Evolutionary conservation across 2,113 vertebrate genomes (phyloP), one percentile per base, ranked within the genome.

Genomic region (Fregetta grallaria): DNA sequence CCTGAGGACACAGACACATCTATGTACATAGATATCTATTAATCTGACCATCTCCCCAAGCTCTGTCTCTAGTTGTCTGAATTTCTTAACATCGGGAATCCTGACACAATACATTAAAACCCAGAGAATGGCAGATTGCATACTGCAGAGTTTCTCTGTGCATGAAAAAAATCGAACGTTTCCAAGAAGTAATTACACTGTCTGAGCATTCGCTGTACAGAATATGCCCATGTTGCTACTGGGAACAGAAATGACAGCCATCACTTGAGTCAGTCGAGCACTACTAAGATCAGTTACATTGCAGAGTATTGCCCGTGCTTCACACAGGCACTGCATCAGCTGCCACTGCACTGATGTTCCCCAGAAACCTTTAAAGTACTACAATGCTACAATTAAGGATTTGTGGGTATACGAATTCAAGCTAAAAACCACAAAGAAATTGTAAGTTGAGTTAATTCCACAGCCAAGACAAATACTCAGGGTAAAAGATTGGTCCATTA

Each of bases 191-290:
- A 91, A 71, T 91, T 77, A 71, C 59, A 44, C 44, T 65, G 44
- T 68, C 70, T 71, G 55, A 73, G 67, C 75, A 80, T 53, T 86
- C 68, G 67, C 11, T 3, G 56, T 44, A 80, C 59, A 81, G 80
- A 89, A 59, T 13, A 50, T 53, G 76, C 66, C 71, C 21, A 2
- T 53, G 77, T 52, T 91, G 75, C 91, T 89, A 77, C 56, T 86
- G 73, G 76, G 89, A 92, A 86, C 68, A 95, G 86, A 74, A 95
- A 84, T 91, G 94, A 95, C 94, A 97, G 93, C 72, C 86, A 84
- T 92, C 91, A 78, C n/a, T 74, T 59, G 19, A 91, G 89, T 44
- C 80, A 91, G 89, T 58, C 86, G 86, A 91, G 84, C 65, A 70
- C 65, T 19, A 58, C 45, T 38, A 49, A 92, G 30, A 92, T 76